phyloP scores from a whole-genome alignment of 1,140 invertebrate genomes.

The Argopecten irradians region DNA sequence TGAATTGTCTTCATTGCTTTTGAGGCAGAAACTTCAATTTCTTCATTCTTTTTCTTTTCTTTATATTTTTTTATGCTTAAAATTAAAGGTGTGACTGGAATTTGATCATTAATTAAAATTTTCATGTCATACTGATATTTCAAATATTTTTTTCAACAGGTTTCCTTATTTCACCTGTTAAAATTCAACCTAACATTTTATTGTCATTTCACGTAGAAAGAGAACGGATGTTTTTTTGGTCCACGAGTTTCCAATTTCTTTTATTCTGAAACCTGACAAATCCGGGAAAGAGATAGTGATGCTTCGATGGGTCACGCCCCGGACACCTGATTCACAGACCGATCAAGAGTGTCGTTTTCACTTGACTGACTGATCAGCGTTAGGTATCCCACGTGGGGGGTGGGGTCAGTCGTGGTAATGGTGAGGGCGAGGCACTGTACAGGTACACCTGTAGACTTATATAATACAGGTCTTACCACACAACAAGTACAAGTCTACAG shows the following conservation, averaged over 20 bases:
- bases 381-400: slow-evolving; percentile 13
- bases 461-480: background rate
- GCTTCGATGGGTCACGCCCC: background rate
- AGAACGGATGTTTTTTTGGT: background rate
- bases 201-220: background rate
- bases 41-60: too few species aligned
- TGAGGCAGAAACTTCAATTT: too few species aligned
- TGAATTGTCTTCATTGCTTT: too few species aligned
- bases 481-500: background rate
- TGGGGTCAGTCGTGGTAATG: background rate
- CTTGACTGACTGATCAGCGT: background rate
- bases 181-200: background rate
- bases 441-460: background rate
- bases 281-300: background rate
- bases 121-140: too few species aligned
- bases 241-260: background rate
- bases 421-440: background rate
- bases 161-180: too few species aligned
- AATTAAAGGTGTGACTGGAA: too few species aligned
- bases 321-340: background rate
- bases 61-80: too few species aligned
- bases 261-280: background rate
- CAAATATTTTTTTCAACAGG: too few species aligned
- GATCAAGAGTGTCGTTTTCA: slow-evolving; percentile 6
- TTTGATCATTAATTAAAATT: too few species aligned